Percentiles rank a stretch among this genome's conserved stretches.
Conservation (phyloP, 2,113 vertebrate genomes). For the Callithrix jacchus region DNA sequence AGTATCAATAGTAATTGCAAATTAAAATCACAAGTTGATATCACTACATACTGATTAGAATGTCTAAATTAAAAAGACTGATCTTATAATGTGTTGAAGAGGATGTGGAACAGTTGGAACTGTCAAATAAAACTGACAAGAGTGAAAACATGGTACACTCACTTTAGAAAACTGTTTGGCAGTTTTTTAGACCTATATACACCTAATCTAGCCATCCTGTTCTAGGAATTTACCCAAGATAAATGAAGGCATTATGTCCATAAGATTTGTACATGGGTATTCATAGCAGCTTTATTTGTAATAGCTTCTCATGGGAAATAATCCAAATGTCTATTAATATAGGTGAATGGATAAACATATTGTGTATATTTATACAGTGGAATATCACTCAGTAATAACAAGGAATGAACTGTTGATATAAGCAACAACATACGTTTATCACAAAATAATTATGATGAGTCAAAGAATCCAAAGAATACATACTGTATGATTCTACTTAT, state of each 20-base stretch:
- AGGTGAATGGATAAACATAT: neutral
- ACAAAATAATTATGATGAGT: neutral
- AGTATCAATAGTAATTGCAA: neutral
- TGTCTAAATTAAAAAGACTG: neutral
- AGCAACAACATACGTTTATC: neutral
- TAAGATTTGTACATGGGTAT: neutral
- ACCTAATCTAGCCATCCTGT: neutral
- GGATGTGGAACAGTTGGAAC: neutral
- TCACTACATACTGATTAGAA: neutral
- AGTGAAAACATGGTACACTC: neutral
- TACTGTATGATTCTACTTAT: neutral
- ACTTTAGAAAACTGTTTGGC: neutral
- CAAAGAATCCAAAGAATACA: constrained; percentile 8
- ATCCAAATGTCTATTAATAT: neutral
- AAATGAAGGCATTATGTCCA: neutral
- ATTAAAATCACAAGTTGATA: neutral
- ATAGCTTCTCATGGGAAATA: constrained; percentile 16
- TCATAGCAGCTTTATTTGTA: neutral
- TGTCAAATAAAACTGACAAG: neutral
- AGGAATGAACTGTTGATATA: neutral
- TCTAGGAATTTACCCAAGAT: neutral
- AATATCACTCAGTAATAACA: neutral
- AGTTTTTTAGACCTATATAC: neutral
- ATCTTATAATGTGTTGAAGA: neutral
- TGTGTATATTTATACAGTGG: neutral